Base-by-base conservation (phyloP, 2,888 invertebrate species). In the Therioaphis trifolii region DNA sequence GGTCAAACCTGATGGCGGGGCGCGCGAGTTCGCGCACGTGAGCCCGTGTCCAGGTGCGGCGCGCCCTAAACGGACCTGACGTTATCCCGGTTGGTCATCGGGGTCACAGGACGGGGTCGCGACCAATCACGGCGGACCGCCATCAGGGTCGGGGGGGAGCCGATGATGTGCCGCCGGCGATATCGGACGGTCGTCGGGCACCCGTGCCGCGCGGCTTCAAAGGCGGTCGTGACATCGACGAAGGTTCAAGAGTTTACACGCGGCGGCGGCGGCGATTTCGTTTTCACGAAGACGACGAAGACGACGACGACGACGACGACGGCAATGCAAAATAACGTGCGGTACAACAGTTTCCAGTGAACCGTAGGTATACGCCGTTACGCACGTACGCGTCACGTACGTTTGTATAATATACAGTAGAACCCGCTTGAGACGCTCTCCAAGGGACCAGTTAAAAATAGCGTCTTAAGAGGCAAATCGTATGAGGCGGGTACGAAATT, bases 41-140 rank as follows among this genome's bases (percentile, higher is more conserved):
- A n/a, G n/a, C n/a, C 35, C 35, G 35, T 21, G 61, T 61, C 61
- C 61, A 61, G 61, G 61, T 61, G 61, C 61, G 21, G 61, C 21
- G 35, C 35, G 74, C 74, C 35, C 61, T 82, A 82, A 82, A 82
- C 63, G 74, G 82, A 82, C 49, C 74, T 82, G 82, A 82, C 82
- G 82, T 82, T 82, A 82, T 82, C 82, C 82, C 27, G 21, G 66
- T 63, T 27, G 74, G 82, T 46, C 82, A 82, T 82, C 82, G 66
- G 82, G 82, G 3, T 74, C 72, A 66, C 46, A 40, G 72, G 18
- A 66, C 82, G 49, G 74, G 74, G 82, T 82, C 82, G 63, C 72
- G 82, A 82, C 82, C 82, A 82, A 82, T 74, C 35, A 35, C 35
- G 82, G 82, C 35, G 9, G 18, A 29, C 21, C 29, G 63, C 21